These are phyloP conservation scores for Scaptodrosophila lebanonensis DNA, from an alignment of 1,140 invertebrate genomes.

Conservation along the genomic window DNA sequence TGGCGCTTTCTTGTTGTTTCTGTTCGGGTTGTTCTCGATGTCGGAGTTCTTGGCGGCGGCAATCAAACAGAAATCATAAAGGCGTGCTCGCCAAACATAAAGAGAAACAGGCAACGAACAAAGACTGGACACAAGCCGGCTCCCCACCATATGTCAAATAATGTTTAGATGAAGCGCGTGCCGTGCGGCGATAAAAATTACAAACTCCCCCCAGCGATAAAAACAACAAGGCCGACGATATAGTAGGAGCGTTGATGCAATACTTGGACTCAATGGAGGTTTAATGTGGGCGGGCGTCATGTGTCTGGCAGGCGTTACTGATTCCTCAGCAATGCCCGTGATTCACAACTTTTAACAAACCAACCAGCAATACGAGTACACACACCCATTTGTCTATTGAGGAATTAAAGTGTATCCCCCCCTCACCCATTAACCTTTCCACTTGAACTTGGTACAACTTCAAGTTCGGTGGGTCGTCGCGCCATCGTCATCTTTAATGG, in stretches of 20 bases:
- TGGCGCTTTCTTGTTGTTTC: constrained; percentile 57
- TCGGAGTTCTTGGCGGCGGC: constrained; percentile 39
- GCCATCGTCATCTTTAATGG: constrained; percentile 30
- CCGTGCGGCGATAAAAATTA: constrained; percentile 58
- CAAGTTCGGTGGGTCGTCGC: not conserved
- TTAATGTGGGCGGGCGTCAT: no score
- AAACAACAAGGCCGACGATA: constrained; percentile 6
- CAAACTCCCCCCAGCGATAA: constrained; percentile 47
- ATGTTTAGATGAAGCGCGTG: constrained; percentile 39
- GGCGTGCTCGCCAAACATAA: constrained; percentile 71
- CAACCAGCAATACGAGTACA: not conserved
- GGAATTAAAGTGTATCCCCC: not conserved
- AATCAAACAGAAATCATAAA: constrained; percentile 75
- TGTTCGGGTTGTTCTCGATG: no score
- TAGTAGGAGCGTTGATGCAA: constrained; percentile 23
- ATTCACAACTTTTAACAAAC: constrained; percentile 37
- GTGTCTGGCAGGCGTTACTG: not conserved
- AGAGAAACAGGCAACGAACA: constrained; percentile 47
- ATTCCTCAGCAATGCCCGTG: constrained; percentile 15
- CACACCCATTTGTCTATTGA: no score
- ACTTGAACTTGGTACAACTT: not conserved
- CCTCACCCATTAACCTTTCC: no score
- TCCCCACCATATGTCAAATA: not conserved
- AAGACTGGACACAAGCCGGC: constrained; percentile 19
- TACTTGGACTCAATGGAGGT: no score